Evolutionary conservation across 2,888 invertebrate species (phyloP).

Genomic region (Melinaea marsaeus): DNA sequence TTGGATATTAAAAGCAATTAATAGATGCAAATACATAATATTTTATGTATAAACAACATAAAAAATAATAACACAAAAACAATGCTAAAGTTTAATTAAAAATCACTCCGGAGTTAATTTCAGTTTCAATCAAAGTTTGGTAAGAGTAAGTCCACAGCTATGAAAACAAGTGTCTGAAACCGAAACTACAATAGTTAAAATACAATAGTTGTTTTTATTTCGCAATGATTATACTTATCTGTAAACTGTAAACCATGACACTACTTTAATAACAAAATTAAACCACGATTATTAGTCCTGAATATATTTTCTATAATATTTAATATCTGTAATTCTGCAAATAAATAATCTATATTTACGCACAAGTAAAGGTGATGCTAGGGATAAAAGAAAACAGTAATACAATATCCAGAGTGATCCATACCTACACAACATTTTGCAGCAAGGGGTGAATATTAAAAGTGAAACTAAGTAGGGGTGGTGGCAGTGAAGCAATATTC

Average conservation of each 20-base stretch:
- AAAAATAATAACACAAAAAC: slow-evolving; percentile 1
- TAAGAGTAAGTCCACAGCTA: slow-evolving; percentile 15
- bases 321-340: too few species aligned
- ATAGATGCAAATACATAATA: too few species aligned
- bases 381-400: too few species aligned
- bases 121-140: slow-evolving; percentile 34
- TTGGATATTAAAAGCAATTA: too few species aligned
- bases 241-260: too few species aligned
- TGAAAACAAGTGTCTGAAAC: slow-evolving; percentile 21
- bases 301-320: too few species aligned
- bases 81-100: slow-evolving; percentile 23
- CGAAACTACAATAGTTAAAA: slow-evolving; percentile 14
- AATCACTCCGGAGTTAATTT: slow-evolving; percentile 28
- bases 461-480: slow-evolving; percentile 41
- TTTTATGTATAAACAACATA: neutral
- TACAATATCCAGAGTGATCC: too few species aligned
- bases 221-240: neutral
- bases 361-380: too few species aligned
- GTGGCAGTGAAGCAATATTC: slow-evolving; percentile 40
- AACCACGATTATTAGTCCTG: too few species aligned
- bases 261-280: too few species aligned
- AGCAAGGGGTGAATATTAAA: slow-evolving; percentile 49
- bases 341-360: too few species aligned
- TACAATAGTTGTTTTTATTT: neutral
- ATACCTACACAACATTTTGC: neutral